Base-by-base conservation (phyloP, 1,140 invertebrate species). In the Anastrepha ludens region DNA sequence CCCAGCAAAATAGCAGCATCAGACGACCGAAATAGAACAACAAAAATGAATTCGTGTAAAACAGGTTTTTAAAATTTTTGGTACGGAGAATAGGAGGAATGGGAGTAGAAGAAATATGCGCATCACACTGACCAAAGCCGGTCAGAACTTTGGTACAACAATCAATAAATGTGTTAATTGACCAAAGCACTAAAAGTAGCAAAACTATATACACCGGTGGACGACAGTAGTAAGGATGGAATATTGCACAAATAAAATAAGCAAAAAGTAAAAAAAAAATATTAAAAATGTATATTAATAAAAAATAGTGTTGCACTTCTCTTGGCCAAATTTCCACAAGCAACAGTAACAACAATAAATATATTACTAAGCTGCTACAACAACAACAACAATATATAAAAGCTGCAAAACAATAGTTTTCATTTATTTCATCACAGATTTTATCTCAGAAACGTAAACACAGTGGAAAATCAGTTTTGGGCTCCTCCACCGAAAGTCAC, bases 41-140 rank as follows among this genome's bases (percentile, higher is more conserved):
- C 44, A 41, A 50, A n/a, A 81, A 5, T 47, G 3, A 81, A 41
- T 55, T 81, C n/a, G 44, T 20, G 20, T n/a, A 81, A 81, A 81
- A 81, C 74, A 9, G 74, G 74, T 81, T 81, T 55, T 11, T n/a
- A 20, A 47, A 55, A 20, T 20, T 81, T 81, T 58, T 9, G 20
- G 20, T 55, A n/a, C 17, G 47, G 44, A 11, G 47, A 55, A 29
- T 29, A 1, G 29, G 29, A 29, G 29, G 29, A 29, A 29, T 47
- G n/a, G 9, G n/a, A 55, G 17, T 29, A 62, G 60, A 39, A 67
- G 29, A 29, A 67, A 67, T 67, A 17, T 39, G 47, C 47, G 74
- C 17, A 55, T 47, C 17, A 20, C 47, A 78, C 7, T 8, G 55
- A 81, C 74, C 47, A 58, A 81, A 58, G 74, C 47, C 47, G 74